phyloP scores from a whole-genome alignment of 2,888 invertebrate genomes.

The Xestoiulus laeticollis region DNA sequence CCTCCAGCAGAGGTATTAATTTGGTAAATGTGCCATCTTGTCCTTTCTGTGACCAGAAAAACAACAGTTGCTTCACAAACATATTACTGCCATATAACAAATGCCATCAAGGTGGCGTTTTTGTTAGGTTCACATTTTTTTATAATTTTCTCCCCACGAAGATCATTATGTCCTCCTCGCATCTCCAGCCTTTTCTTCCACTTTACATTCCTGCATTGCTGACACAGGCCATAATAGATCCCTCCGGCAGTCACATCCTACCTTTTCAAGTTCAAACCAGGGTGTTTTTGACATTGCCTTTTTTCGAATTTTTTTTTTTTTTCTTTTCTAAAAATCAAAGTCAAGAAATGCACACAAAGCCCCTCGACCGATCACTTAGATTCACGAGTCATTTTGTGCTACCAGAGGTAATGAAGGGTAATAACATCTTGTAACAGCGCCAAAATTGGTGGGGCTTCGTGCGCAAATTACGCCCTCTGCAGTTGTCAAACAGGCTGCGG shows the following conservation, averaged over 20 bases:
- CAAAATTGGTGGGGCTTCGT: conserved; percentile 31
- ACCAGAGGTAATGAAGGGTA: conserved; percentile 50
- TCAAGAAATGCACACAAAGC: neutral
- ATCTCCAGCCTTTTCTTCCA: conserved; percentile 28
- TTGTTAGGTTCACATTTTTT: neutral
- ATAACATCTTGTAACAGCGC: conserved; percentile 48
- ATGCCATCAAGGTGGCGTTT: neutral
- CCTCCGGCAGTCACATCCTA: conserved; percentile 31
- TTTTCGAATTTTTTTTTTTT: conserved; percentile 8
- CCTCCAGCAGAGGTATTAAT: too few relatives aligned
- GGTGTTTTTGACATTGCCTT: conserved; percentile 14
- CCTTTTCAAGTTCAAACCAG: neutral
- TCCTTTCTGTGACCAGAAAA: neutral
- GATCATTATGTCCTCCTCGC: conserved; percentile 30
- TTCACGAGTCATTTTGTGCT: conserved; percentile 39
- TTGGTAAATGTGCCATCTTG: too few relatives aligned
- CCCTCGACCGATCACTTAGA: conserved; percentile 47
- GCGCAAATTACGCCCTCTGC: conserved; percentile 44
- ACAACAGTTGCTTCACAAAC: neutral
- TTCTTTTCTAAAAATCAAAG: conserved; percentile 42
- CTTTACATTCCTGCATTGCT: conserved; percentile 15
- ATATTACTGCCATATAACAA: neutral
- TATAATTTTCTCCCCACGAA: neutral
- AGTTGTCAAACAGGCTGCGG: conserved; percentile 40
- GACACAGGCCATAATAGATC: neutral